Evolutionary conservation across 2,797 vertebrate species (phyloP).

Genomic region (Sciurus carolinensis): DNA sequence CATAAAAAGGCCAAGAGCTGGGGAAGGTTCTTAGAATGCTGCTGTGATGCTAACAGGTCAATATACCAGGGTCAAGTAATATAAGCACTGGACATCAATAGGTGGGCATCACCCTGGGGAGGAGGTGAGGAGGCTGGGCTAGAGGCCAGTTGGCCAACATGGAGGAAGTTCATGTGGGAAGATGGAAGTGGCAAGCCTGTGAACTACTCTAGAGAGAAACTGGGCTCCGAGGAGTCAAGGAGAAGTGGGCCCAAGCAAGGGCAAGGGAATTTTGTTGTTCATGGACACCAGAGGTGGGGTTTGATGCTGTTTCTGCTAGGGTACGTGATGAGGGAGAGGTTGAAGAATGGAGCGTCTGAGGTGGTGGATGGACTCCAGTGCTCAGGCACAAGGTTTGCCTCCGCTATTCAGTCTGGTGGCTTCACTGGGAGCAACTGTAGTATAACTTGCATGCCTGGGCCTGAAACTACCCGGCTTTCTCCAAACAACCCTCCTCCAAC

Average conservation of each 20-base stretch:
- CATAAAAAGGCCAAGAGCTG: background rate
- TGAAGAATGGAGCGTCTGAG: background rate
- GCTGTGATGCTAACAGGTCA: background rate
- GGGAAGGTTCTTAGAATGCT: background rate
- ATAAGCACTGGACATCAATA: fast-evolving
- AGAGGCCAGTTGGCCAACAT: background rate
- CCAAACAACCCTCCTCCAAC: background rate
- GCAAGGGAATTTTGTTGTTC: background rate
- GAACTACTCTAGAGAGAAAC: background rate
- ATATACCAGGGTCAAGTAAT: background rate
- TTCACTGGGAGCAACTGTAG: background rate
- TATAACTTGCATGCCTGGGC: fast-evolving
- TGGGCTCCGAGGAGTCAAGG: background rate
- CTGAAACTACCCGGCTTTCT: background rate
- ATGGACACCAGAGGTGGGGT: fast-evolving
- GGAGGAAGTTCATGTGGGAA: background rate
- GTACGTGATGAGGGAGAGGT: background rate
- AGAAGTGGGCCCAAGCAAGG: background rate
- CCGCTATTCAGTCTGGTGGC: background rate
- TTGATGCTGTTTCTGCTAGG: background rate
- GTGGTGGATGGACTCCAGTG: background rate
- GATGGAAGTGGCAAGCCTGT: no score
- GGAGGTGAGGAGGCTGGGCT: background rate
- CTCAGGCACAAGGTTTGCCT: background rate
- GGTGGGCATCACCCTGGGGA: background rate